phyloP scores from a whole-genome alignment of 2,797 vertebrate genomes.

The Iguana delicatissima region DNA sequence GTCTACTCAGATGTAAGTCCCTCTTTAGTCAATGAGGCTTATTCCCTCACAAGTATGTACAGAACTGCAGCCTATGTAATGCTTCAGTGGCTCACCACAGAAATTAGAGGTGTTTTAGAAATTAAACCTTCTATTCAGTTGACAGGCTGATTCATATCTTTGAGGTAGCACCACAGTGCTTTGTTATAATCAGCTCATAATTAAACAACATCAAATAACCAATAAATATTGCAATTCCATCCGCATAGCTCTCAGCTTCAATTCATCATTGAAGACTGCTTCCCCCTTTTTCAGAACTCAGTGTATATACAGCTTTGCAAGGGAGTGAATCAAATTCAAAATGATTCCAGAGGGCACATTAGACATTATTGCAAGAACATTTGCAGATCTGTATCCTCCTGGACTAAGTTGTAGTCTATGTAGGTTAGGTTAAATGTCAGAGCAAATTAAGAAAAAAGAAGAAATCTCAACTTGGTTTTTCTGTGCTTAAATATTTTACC shows the following conservation, averaged over 20 bases:
- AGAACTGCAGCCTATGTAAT: background rate
- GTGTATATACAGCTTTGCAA: background rate
- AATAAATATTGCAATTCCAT: constrained; percentile 9
- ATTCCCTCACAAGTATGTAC: background rate
- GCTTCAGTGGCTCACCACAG: background rate
- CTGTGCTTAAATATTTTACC: constrained; percentile 6
- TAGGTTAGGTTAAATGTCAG: constrained; percentile 18
- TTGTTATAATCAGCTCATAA: background rate
- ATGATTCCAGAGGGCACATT: constrained; percentile 11
- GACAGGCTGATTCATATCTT: background rate
- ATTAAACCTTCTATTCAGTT: background rate
- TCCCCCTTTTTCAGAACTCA: background rate
- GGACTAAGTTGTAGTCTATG: constrained; percentile 12
- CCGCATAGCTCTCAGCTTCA: background rate
- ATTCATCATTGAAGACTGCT: background rate
- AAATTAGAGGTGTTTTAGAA: background rate
- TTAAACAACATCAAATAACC: constrained; percentile 6
- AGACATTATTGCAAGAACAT: constrained; percentile 9
- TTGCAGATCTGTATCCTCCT: constrained; percentile 12
- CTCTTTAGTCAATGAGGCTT: background rate
- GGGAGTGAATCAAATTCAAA: constrained; percentile 28
- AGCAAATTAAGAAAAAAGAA: background rate
- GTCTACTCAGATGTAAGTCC: background rate
- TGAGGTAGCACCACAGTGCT: background rate
- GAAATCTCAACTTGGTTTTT: background rate